Conservation (phyloP, 2,797 vertebrate species). For the Artibeus lituratus region DNA sequence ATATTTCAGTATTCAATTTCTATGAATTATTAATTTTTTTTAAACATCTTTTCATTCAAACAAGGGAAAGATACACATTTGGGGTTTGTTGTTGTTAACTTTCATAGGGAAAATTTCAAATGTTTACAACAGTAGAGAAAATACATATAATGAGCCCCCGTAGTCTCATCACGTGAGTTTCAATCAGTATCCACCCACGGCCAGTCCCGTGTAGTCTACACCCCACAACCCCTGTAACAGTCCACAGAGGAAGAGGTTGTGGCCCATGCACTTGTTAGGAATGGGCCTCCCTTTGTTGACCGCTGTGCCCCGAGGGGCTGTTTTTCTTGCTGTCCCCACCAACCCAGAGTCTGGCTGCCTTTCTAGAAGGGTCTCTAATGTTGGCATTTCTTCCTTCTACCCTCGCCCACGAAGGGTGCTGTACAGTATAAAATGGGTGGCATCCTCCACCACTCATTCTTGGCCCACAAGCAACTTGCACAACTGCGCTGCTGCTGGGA, state of each 20-base stretch:
- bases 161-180: neutral
- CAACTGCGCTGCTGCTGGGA: neutral
- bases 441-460: neutral
- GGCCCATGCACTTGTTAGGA: neutral
- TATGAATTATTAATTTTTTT: neutral
- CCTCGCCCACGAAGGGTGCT: neutral
- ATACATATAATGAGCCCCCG: neutral
- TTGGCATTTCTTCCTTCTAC: neutral
- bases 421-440: fast-evolving
- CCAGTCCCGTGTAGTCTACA: neutral
- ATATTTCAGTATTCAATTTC: neutral
- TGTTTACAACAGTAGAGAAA: neutral
- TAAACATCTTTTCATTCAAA: neutral
- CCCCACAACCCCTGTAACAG: neutral
- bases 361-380: neutral
- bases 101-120: constrained; percentile 22
- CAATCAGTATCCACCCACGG: neutral
- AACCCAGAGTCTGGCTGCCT: neutral
- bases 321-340: neutral
- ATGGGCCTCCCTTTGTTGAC: too few species aligned
- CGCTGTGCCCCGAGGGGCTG: neutral
- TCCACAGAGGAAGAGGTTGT: neutral
- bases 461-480: neutral
- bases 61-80: neutral
- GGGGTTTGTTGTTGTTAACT: neutral